Conservation (phyloP, 1,140 invertebrate species). For the Helicoverpa armigera region DNA sequence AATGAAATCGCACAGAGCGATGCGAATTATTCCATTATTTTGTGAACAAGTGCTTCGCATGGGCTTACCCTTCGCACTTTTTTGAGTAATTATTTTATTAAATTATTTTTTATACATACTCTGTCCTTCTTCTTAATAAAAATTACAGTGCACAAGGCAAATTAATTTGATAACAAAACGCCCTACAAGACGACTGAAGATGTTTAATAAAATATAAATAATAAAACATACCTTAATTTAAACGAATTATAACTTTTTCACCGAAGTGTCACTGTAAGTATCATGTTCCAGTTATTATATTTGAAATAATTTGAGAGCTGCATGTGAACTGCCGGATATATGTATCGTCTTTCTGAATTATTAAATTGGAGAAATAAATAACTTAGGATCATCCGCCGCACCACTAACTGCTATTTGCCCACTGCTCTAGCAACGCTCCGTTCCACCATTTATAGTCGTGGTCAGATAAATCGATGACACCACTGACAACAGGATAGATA, state of each 20-base stretch:
- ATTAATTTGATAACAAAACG: background rate
- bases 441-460: background rate
- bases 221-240: constrained; percentile 20
- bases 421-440: constrained; percentile 1
- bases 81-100: background rate
- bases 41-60: constrained; percentile 11
- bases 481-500: constrained; percentile 5
- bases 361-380: constrained; percentile 36
- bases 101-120: background rate
- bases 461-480: constrained; percentile 22
- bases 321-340: constrained; percentile 1
- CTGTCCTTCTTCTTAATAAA: background rate
- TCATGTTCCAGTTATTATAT: constrained; percentile 25
- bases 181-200: background rate
- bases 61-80: background rate
- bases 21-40: constrained; percentile 39
- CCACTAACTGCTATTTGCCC: background rate
- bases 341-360: constrained; percentile 16
- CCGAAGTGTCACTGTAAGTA: background rate
- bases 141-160: background rate
- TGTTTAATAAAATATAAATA: background rate
- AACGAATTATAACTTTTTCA: background rate
- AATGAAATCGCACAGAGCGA: constrained; percentile 32
- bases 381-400: constrained; percentile 8
- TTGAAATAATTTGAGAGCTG: background rate